Base-by-base conservation (phyloP, 2,888 invertebrate genomes). In the Oscheius onirici region DNA sequence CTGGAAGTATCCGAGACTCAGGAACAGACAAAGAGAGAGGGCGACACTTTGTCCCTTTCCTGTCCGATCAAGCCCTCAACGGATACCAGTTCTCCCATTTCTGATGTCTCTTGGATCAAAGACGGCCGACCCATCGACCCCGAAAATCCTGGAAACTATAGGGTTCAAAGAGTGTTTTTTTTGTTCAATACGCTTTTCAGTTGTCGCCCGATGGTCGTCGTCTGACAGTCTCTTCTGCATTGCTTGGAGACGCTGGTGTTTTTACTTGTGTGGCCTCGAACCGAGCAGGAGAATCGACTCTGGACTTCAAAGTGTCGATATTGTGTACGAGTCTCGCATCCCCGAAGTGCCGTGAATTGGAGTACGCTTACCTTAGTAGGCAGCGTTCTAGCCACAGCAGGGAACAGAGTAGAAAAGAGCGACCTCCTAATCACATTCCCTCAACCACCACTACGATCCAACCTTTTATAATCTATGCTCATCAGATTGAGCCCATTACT, bases 191-290 rank as follows among this genome's bases (percentile, higher is more conserved):
- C 3, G 3, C 57, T 43, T 20, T 44, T 26, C 58, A 85, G 84
- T 66, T 86, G n/a, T 79, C 84, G 0, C 66, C 74, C n/a, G 82
- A 84, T 68, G 79, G 80, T 13, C 74, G 80, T 22, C 80, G 78
- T 20, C 73, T 86, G 34, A 73, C 76, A 13, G 69, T 83, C 13
- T 46, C 61, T 2, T 41, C 71, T 34, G 69, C 81, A 0, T 41
- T 81, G 81, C 88, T 82, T 87, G 89, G 11, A 82, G 90, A 92
- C 85, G 89, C 81, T 26, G 84, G 84, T 54, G 58, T 71, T 63
- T 92, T 91, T 85, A 90, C 91, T 0, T 92, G 92, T 84, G 89
- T 91, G 24, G 91, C 92, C 72, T 90, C 90, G 15, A 92, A 92
- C 88, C 90, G 90, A 76, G 91, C 91, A 0, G 92, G 92, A 6